Evolutionary conservation across 2,113 vertebrate species (phyloP).

Genomic region (Corythaeola cristata): DNA sequence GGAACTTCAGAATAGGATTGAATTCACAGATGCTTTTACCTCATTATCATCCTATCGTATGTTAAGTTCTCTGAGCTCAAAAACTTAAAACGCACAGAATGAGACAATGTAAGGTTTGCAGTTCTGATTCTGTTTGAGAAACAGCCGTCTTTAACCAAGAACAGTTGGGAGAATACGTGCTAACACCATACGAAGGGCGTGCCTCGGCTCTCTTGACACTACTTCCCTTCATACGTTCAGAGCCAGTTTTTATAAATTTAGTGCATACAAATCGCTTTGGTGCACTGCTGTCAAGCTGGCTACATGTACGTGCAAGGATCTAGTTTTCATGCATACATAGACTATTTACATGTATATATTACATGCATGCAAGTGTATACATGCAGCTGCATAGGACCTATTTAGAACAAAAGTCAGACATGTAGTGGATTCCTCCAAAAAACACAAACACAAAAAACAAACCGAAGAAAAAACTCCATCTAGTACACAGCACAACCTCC

Average conservation of each 20-base stretch:
- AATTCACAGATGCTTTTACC: background rate
- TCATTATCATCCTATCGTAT: background rate
- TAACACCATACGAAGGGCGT: background rate
- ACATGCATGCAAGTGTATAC: background rate
- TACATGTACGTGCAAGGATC: background rate
- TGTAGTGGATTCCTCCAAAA: background rate
- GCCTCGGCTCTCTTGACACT: background rate
- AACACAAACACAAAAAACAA: background rate
- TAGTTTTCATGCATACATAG: background rate
- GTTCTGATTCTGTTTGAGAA: background rate
- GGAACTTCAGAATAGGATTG: background rate
- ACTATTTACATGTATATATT: background rate
- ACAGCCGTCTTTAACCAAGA: conserved; percentile 17
- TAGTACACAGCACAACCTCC: background rate
- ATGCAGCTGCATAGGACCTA: background rate
- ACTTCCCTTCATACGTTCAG: background rate
- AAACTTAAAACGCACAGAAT: background rate
- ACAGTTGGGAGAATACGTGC: background rate
- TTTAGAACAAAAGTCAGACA: background rate
- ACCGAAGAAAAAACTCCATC: background rate
- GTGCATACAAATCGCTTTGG: background rate
- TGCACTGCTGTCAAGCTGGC: background rate
- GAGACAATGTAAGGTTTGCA: background rate
- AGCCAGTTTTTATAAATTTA: background rate
- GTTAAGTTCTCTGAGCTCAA: background rate